A percentile compares a stretch with the other conserved stretches of the same genome.
phyloP scores from a whole-genome alignment of 1,140 invertebrate genomes.

The Drosophila nannoptera region DNA sequence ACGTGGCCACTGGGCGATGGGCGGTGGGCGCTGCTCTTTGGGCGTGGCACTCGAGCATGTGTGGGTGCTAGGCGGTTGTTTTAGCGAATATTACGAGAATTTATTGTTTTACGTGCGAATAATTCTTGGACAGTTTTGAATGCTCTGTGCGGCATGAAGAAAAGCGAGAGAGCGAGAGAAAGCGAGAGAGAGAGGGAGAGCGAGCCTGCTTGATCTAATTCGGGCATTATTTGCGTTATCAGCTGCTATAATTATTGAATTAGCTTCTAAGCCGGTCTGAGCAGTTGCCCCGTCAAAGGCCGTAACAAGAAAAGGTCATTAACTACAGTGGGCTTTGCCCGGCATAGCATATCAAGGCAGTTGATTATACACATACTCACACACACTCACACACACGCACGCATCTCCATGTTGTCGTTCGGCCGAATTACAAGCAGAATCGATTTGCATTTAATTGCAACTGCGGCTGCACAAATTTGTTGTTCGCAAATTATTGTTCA shows the following conservation, averaged over 20 bases:
- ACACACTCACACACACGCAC: conserved; percentile 9
- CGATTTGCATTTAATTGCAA: conserved; percentile 73
- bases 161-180: not conserved
- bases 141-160: conserved; percentile 1
- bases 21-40: conserved; percentile 3
- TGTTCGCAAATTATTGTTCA: conserved; percentile 66
- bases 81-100: conserved; percentile 58
- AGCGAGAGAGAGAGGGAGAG: too few relatives aligned
- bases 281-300: not conserved
- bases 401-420: conserved; percentile 27
- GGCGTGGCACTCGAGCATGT: conserved; percentile 18
- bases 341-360: conserved; percentile 16
- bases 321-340: conserved; percentile 6
- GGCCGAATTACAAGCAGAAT: conserved; percentile 65
- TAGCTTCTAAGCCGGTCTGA: not conserved
- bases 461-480: conserved; percentile 67
- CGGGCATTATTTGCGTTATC: not conserved
- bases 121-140: conserved; percentile 46
- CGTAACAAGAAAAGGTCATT: conserved; percentile 32
- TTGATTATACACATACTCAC: conserved; percentile 6
- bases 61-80: conserved; percentile 21
- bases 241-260: not conserved
- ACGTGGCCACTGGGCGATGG: conserved; percentile 44
- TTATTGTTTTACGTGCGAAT: conserved; percentile 68
- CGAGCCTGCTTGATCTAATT: too few relatives aligned